phyloP scores from a whole-genome alignment of 2,888 invertebrate genomes.

The Eupithecia subumbrata region DNA sequence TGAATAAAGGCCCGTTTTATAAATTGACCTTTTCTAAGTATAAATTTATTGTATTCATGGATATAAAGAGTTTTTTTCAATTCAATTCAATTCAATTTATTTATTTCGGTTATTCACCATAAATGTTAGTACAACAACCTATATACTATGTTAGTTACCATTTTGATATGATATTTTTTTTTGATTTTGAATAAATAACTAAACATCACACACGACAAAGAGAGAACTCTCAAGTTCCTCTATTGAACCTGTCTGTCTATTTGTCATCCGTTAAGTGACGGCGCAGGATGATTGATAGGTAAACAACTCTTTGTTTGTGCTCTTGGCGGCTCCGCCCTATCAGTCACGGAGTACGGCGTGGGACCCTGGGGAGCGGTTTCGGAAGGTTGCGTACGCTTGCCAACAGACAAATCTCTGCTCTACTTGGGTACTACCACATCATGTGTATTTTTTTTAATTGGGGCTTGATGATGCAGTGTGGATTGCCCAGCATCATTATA shows the following conservation, averaged over 20 bases:
- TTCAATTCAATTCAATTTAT: too few relatives aligned
- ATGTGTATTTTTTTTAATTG: too few relatives aligned
- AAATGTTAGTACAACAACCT: too few relatives aligned
- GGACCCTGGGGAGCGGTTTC: not conserved
- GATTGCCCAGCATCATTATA: too few relatives aligned
- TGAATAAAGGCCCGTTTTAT: too few relatives aligned
- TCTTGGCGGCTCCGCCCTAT: not conserved
- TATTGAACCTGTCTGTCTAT: conserved; percentile 4
- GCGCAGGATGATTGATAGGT: not conserved
- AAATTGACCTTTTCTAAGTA: too few relatives aligned
- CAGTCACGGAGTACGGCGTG: not conserved
- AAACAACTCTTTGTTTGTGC: conserved; percentile 9
- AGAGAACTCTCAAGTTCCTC: not conserved
- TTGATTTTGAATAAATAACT: not conserved
- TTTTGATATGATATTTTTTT: too few relatives aligned
- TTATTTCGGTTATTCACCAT: too few relatives aligned
- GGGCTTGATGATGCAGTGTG: too few relatives aligned
- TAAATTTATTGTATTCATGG: too few relatives aligned
- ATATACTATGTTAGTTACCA: too few relatives aligned
- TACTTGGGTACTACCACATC: not conserved
- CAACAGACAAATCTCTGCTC: not conserved
- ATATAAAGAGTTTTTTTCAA: too few relatives aligned
- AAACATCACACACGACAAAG: not conserved
- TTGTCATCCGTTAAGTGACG: conserved; percentile 8
- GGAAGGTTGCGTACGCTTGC: not conserved